A percentile compares a stretch with the other conserved stretches of the same genome.
Evolutionary conservation across 2,113 vertebrate genomes (phyloP).

Genomic region (Bubo blakistoni): DNA sequence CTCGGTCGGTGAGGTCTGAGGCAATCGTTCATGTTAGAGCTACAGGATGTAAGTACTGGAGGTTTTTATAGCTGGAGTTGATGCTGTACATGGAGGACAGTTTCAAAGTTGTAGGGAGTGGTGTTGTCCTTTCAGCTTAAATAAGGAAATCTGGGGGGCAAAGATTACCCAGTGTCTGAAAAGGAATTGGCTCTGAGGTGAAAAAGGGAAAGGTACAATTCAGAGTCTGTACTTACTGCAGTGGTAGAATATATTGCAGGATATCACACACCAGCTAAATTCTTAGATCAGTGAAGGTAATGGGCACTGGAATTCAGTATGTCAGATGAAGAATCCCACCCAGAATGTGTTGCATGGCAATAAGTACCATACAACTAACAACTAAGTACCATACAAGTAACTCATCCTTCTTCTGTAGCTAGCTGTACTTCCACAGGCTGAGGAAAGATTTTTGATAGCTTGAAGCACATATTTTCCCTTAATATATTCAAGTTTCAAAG

Average conservation of each 20-base stretch:
- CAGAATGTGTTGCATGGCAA: not conserved
- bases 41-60: not conserved
- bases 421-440: not conserved
- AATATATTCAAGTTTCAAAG: not conserved
- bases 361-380: not conserved
- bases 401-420: not conserved
- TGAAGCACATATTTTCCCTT: not conserved
- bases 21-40: not conserved
- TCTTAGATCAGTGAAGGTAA: not conserved
- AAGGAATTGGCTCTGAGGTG: not conserved
- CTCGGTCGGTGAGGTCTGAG: not conserved
- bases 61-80: not conserved
- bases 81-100: not conserved
- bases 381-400: not conserved
- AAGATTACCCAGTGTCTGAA: not conserved
- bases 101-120: not conserved
- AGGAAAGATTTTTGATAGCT: not conserved
- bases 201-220: not conserved
- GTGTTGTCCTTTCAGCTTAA: not conserved
- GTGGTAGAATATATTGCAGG: not conserved
- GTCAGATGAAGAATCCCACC: not conserved
- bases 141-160: not conserved
- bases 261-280: not conserved
- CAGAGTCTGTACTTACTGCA: not conserved
- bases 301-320: not conserved